phyloP scores from a whole-genome alignment of 2,113 vertebrate genomes.

The Rhabdornis inornatus region DNA sequence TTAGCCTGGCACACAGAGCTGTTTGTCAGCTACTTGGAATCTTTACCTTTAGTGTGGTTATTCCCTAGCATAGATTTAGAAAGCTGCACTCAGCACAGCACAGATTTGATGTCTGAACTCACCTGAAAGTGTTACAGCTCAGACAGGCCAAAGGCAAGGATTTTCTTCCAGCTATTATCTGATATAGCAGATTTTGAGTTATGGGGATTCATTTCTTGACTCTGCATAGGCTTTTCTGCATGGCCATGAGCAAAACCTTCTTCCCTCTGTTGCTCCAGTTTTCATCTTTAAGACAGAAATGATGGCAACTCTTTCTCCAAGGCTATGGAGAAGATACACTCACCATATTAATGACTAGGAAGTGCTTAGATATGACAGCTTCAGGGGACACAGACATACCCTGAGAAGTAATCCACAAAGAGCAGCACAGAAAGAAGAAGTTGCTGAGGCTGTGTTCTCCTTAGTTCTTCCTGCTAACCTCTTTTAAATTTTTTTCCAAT shows the following conservation, averaged over 20 bases:
- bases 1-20: neutral
- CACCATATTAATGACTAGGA: neutral
- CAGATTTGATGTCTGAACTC: neutral
- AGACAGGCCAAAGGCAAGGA: constrained; percentile 4
- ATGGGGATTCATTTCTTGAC: neutral
- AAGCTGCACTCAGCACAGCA: neutral
- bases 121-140: neutral
- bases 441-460: neutral
- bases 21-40: neutral
- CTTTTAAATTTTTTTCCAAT: neutral
- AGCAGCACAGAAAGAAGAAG: neutral
- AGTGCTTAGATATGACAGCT: neutral
- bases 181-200: neutral
- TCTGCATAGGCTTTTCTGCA: neutral
- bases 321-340: neutral
- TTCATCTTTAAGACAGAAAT: neutral
- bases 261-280: neutral
- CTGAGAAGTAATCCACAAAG: neutral
- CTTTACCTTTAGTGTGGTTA: accelerated
- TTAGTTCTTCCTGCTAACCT: neutral
- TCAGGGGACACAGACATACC: neutral
- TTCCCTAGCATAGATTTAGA: neutral
- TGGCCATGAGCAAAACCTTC: neutral
- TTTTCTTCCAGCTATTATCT: neutral
- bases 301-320: neutral